These are phyloP conservation scores for Nettapus auritus DNA, from an alignment of 2,113 vertebrate species.

Conservation along the genomic window DNA sequence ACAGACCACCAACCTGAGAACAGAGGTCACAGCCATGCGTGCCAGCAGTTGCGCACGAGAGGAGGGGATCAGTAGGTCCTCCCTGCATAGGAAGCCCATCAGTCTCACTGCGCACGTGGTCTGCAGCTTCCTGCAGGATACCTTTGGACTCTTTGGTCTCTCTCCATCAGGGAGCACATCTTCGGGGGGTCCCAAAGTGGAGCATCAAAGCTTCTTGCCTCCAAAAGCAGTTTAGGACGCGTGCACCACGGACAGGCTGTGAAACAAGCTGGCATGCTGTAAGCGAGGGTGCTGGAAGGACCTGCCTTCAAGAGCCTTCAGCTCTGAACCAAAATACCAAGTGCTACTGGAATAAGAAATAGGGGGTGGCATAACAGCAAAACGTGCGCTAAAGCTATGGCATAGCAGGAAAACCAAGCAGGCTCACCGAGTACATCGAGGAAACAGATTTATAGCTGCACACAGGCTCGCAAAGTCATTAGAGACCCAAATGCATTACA, in stretches of 20 bases:
- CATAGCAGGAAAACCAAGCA: neutral
- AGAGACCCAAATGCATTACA: neutral
- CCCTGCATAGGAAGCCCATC: neutral
- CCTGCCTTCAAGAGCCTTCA: neutral
- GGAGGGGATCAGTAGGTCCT: neutral
- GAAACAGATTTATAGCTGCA: neutral
- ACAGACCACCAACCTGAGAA: neutral
- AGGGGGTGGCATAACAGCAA: neutral
- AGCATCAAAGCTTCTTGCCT: neutral
- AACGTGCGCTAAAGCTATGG: neutral
- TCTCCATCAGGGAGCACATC: neutral
- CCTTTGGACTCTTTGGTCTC: neutral
- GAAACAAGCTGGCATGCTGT: neutral
- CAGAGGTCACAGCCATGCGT: fast-evolving
- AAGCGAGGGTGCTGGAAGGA: neutral
- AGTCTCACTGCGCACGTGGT: neutral
- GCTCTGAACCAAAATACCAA: neutral
- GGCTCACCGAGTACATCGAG: neutral
- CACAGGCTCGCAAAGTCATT: neutral
- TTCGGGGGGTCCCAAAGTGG: neutral
- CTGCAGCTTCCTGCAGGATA: neutral
- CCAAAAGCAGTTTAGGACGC: neutral
- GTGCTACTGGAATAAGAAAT: fast-evolving
- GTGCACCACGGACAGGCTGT: neutral
- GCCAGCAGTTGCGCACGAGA: neutral